Base-by-base conservation (phyloP, 2,113 vertebrate genomes). In the Piprites chloris region DNA sequence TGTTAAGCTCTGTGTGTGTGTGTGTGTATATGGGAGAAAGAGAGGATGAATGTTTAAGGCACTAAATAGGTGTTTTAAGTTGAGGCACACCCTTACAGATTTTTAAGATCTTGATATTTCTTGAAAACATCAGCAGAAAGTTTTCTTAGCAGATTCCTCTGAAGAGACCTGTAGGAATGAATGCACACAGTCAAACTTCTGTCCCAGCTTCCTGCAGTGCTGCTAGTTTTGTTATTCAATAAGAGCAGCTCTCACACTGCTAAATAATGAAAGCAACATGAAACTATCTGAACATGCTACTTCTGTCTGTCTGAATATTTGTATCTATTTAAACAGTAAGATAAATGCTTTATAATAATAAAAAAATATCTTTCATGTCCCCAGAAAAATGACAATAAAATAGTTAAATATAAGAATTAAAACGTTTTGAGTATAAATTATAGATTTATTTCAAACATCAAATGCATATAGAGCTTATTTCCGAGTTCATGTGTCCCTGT, bases 71-170 rank as follows among this genome's bases (percentile, higher is more conserved):
- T 77, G 88, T 76, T 91, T 93, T 44, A 80, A 46, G 3, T 81
- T 62, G 20, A 72, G 96, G 32, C 15, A 32, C 32, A 96, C 84
- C 73, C 99, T 99, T 98, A 99, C 99, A 99, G 97, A 75, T 98
- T 98, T 94, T 98, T 98, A 76, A 99, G 98, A 44, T 97, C 98
- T 74, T 97, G 98, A 91, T 99, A 99, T 86, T 97, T 98, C 62
- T 96, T 97, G 97, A 99, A 99, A 85, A 96, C 95, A 77, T 99
- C 97, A 85, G 98, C 97, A 82, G 97, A 98, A 96, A 99, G 98
- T 67, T 98, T 98, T 84, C 96, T 98, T 61, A 99, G 96, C 47
- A 96, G 96, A 96, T 99, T 99, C 96, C 93, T 93, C 92, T 98
- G 98, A 46, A 99, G 97, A 56, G 99, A 99, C 99, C 99, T 99